phyloP scores from a whole-genome alignment of 2,888 invertebrate genomes.

The Ptilodon capucinus region DNA sequence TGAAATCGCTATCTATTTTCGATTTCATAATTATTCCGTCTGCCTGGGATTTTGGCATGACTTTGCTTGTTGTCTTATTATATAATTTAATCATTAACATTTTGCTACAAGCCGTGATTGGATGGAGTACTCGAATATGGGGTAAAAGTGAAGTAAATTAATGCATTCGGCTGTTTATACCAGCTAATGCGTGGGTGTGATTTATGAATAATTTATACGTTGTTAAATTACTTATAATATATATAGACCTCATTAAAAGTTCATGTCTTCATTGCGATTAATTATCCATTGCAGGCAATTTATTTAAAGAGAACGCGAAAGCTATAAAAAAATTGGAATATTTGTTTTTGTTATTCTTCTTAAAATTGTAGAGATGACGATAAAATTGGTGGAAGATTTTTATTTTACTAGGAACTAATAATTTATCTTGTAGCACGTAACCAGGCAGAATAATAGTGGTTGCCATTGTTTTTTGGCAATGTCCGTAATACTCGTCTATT shows the following conservation, averaged over 20 bases:
- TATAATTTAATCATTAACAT: conserved; percentile 1
- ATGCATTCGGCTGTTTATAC: conserved; percentile 9
- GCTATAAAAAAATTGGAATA: not conserved
- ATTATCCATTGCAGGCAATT: not conserved
- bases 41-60: not conserved
- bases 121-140: conserved; percentile 12
- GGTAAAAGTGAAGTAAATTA: conserved; percentile 17
- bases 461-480: not conserved
- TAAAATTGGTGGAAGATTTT: too few relatives aligned
- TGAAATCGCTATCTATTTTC: not conserved
- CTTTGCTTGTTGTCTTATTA: not conserved
- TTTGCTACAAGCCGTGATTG: conserved; percentile 10
- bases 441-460: not conserved
- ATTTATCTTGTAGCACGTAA: not conserved
- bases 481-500: not conserved
- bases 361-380: too few relatives aligned
- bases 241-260: conserved; percentile 2
- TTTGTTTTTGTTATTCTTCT: too few relatives aligned
- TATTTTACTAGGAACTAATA: too few relatives aligned
- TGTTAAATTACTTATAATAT: not conserved
- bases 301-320: too few relatives aligned
- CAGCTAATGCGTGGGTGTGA: conserved; percentile 34
- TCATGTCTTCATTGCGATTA: not conserved
- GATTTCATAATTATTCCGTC: not conserved
- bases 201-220: conserved; percentile 15